A percentile compares a stretch with the other conserved stretches of the same genome.
phyloP scores from a whole-genome alignment of 2,113 vertebrate species.

The Ailurus styani region DNA sequence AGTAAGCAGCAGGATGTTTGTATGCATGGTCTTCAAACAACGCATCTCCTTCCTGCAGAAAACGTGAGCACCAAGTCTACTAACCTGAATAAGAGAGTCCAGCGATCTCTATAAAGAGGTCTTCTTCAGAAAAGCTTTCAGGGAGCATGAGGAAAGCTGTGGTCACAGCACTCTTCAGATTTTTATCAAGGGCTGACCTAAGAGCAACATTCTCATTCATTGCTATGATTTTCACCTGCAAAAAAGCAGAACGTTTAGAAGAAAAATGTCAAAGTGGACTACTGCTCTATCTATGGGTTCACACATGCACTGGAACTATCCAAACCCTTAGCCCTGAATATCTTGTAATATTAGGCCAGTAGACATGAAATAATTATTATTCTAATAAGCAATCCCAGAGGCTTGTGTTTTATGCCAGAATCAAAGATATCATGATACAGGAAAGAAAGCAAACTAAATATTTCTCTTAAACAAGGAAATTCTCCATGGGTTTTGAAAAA shows the following conservation, averaged over 20 bases:
- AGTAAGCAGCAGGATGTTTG: neutral
- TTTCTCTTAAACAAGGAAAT: neutral
- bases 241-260: constrained; percentile 30
- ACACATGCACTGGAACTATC: fast-evolving
- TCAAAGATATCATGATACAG: neutral
- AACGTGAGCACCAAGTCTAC: neutral
- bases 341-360: neutral
- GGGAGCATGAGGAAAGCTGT: constrained; percentile 96
- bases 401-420: neutral
- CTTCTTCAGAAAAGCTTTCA: constrained; percentile 94
- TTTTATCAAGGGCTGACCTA: constrained; percentile 86
- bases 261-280: neutral
- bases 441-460: neutral
- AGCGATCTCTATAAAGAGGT: constrained; percentile 92
- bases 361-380: neutral
- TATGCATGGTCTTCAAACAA: neutral
- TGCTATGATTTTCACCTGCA: constrained; percentile 91
- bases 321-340: neutral
- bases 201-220: constrained; percentile 88
- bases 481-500: neutral
- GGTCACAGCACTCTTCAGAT: constrained; percentile 92
- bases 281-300: neutral
- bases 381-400: neutral
- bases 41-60: neutral
- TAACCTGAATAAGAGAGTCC: constrained; percentile 94